Percentiles rank a stretch among this genome's conserved stretches.
Evolutionary conservation across 2,113 vertebrate genomes (phyloP).

Genomic region (Piprites chloris): DNA sequence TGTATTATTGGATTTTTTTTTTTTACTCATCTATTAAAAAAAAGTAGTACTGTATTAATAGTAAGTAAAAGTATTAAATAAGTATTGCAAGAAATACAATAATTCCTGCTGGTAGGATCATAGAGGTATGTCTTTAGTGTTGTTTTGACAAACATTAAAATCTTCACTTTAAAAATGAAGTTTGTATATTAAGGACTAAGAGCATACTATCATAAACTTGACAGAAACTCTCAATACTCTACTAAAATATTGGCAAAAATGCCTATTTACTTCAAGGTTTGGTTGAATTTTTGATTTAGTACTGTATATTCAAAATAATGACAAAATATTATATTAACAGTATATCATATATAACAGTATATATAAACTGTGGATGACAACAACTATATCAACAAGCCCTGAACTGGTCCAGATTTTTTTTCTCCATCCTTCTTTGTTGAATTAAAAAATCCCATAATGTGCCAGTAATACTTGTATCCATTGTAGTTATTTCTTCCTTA

Average conservation of each 20-base stretch:
- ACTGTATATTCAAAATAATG: neutral
- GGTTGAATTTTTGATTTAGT: neutral
- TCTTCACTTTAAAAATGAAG: neutral
- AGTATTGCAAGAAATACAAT: neutral
- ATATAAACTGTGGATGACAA: neutral
- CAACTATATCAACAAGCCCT: neutral
- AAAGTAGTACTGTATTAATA: neutral
- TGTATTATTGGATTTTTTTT: neutral
- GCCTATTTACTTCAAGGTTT: neutral
- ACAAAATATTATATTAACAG: neutral
- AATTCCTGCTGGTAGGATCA: neutral
- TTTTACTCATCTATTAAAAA: neutral
- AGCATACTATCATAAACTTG: neutral
- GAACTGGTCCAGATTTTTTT: neutral
- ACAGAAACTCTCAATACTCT: neutral
- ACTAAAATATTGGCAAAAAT: neutral
- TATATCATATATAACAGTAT: neutral
- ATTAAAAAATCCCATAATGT: neutral
- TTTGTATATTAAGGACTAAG: neutral
- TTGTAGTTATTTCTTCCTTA: neutral
- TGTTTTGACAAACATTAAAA: neutral
- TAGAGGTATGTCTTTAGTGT: neutral
- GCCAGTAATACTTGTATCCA: neutral
- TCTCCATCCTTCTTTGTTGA: neutral
- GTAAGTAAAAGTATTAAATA: neutral